phyloP scores from a whole-genome alignment of 2,797 vertebrate species.

The Mionectes olivaceus region DNA sequence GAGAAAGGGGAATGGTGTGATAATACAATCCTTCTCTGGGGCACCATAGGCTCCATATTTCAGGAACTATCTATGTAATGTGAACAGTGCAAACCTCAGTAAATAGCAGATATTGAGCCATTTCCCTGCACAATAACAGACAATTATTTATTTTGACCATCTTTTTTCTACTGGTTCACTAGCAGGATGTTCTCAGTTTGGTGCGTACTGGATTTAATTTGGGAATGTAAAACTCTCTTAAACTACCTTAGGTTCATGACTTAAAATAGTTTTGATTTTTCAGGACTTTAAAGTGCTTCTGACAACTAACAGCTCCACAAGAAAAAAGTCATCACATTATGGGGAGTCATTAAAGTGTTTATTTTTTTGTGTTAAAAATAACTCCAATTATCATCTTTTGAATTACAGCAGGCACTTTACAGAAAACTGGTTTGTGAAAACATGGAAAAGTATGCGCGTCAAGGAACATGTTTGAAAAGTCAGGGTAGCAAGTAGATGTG shows the following conservation, averaged over 20 bases:
- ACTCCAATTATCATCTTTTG: neutral
- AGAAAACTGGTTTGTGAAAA: neutral
- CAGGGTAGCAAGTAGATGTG: neutral
- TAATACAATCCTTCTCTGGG: neutral
- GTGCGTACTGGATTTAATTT: neutral
- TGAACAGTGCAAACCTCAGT: neutral
- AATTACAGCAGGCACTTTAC: neutral
- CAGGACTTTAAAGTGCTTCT: neutral
- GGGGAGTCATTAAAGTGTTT: neutral
- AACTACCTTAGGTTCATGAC: neutral
- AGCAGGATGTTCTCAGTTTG: neutral
- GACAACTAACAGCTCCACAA: neutral
- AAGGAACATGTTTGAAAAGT: slow-evolving; percentile 31
- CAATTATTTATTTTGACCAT: neutral
- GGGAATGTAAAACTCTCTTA: neutral
- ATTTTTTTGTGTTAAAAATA: neutral
- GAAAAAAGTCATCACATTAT: neutral
- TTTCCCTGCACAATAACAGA: neutral
- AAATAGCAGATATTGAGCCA: neutral
- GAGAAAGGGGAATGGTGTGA: neutral
- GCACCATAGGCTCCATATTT: neutral
- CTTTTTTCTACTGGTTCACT: neutral
- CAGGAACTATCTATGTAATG: neutral
- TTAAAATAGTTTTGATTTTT: neutral
- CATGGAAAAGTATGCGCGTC: neutral